Conservation (phyloP, 2,797 vertebrate genomes). For the Channa striata region DNA sequence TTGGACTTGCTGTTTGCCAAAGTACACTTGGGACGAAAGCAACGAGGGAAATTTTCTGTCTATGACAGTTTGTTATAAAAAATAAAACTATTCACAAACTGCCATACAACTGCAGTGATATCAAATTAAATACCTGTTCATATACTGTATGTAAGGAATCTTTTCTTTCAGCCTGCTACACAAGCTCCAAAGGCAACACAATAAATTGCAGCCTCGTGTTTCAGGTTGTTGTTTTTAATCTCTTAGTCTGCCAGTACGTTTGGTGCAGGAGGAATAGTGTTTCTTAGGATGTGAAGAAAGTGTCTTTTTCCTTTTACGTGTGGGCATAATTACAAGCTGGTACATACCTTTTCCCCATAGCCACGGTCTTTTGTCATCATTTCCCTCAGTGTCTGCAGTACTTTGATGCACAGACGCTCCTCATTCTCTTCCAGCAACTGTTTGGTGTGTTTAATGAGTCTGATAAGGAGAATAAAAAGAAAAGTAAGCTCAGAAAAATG, state of each 20-base stretch:
- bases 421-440: slow-evolving; percentile 98
- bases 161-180: slow-evolving; percentile 6
- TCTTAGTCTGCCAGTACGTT: not conserved
- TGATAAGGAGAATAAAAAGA: slow-evolving; percentile 66
- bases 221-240: slow-evolving; percentile 2
- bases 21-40: slow-evolving; percentile 7
- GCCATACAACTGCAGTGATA: not conserved
- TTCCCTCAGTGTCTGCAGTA: slow-evolving; percentile 96
- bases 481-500: not conserved
- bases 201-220: slow-evolving; percentile 8
- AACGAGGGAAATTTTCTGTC: not conserved
- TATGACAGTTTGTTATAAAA: not conserved
- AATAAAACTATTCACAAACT: slow-evolving; percentile 19
- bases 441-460: slow-evolving; percentile 98
- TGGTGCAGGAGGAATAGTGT: slow-evolving; percentile 1
- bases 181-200: slow-evolving; percentile 5
- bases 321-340: slow-evolving; percentile 2
- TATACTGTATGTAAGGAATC: not conserved
- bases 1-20: not conserved
- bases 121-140: slow-evolving; percentile 5
- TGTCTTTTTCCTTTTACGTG: slow-evolving; percentile 24
- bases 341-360: slow-evolving; percentile 98
- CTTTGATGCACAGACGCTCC: slow-evolving; percentile 98
- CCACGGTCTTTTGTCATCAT: slow-evolving; percentile 99
- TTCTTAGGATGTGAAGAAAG: slow-evolving; percentile 20